Base-by-base conservation (phyloP, 2,888 invertebrate species). In the Apamea crenata region DNA sequence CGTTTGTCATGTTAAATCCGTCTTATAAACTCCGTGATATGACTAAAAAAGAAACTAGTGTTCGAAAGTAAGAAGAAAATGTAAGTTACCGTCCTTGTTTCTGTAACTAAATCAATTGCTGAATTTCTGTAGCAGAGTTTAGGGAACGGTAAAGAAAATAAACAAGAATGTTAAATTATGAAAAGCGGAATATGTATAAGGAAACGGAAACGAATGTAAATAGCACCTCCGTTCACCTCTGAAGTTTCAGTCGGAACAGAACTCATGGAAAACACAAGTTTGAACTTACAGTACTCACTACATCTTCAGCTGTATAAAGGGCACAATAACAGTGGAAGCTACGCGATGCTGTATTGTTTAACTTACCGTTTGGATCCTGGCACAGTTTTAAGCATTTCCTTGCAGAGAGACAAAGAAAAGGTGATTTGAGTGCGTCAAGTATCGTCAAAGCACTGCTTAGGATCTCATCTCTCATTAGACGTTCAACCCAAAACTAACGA, bases 221-320 rank as follows among this genome's bases (percentile, higher is more conserved):
- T 56, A 73, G 29, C 21, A 44, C 29, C 32, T 61, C 25, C 44
- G 21, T 40, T 53, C 53, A 75, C 69, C 61, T 73, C 29, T 32
- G 16, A 77, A 74, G 67, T 73, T 61, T 67, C 44, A 53, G 59
- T 68, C 56, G 56, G 47, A 76, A 77, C 73, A 67, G 66, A 78
- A 76, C 71, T 77, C 36, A 65, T 44, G 77, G 53, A 32, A 73
- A 71, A 74, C 63, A 77, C 36, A 82, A 74, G 70, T 87, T 80
- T 70, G 21, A 68, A 71, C 68, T 59, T 59, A n/a, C 63, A 75
- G 44, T 72, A 77, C 59, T 53, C 66, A 56, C 40, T n/a, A 61
- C 29, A 18, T 71, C 73, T 65, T 53, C 32, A 74, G 36, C 25
- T 40, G n/a, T 5, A 7, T 5, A 7, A 36, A 40, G 61, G 65